These are phyloP conservation scores for Micromesistius poutassou DNA, from an alignment of 2,797 vertebrate species.

Conservation along the genomic window DNA sequence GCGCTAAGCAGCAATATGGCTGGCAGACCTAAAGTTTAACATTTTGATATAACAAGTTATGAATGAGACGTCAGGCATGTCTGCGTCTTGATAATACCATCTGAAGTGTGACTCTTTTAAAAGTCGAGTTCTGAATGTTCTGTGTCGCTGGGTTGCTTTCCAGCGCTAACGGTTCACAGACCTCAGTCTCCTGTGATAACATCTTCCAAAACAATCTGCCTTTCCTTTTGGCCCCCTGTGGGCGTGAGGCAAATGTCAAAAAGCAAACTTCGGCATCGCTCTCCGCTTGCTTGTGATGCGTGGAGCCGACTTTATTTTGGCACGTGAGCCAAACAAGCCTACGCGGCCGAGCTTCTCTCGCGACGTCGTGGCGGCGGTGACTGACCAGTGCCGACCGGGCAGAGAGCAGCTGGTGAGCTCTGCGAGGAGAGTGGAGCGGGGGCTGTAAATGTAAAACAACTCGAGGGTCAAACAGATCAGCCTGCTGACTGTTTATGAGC, in stretches of 20 bases:
- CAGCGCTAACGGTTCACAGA: background rate
- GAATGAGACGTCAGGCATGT: background rate
- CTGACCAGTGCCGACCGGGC: background rate
- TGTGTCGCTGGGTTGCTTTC: background rate
- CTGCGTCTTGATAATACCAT: background rate
- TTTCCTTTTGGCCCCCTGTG: background rate
- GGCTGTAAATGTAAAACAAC: conserved; percentile 4
- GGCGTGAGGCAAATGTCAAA: background rate
- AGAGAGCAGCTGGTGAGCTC: background rate
- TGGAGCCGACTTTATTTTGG: background rate
- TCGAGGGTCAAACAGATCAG: background rate
- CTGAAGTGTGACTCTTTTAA: background rate
- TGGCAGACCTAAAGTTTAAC: background rate
- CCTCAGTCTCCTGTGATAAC: background rate
- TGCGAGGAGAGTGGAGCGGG: background rate
- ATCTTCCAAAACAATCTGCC: background rate
- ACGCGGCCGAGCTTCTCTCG: background rate
- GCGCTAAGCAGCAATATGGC: background rate
- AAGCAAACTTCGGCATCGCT: background rate
- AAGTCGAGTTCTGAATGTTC: background rate
- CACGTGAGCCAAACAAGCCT: background rate
- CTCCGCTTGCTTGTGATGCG: background rate
- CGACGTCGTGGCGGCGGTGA: background rate
- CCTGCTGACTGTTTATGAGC: background rate
- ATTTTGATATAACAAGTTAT: background rate